Conservation (phyloP, 2,113 vertebrate species). For the Genyomyrus donnyi region DNA sequence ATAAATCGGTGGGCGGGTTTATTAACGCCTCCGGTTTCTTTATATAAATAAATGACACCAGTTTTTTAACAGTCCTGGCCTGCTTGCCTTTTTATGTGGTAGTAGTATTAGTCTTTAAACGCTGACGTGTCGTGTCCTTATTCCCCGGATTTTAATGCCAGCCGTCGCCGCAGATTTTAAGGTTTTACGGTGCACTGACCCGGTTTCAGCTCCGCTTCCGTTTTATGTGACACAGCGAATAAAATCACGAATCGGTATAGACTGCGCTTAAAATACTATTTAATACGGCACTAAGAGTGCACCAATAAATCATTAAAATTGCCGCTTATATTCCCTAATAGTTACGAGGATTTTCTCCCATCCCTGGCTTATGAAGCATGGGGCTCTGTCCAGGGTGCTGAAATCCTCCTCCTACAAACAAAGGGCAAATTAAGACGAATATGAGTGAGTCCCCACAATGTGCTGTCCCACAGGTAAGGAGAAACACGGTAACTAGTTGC, state of each 20-base stretch:
- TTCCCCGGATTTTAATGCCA: not conserved
- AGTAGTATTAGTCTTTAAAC: not conserved
- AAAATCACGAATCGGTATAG: not conserved
- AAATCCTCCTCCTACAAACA: not conserved
- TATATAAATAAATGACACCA: not conserved
- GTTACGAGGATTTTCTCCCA: not conserved
- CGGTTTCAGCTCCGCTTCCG: not conserved
- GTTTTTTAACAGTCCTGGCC: not conserved
- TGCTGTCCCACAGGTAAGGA: not conserved
- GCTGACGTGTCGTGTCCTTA: not conserved
- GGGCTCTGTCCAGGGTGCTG: slow-evolving; percentile 25
- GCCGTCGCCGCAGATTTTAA: slow-evolving; percentile 2
- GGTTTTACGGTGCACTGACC: not conserved
- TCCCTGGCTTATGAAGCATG: not conserved
- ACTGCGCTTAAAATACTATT: not conserved
- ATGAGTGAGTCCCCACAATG: not conserved
- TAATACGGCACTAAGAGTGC: not conserved
- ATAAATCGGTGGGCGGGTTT: not conserved
- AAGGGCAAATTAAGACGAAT: not conserved
- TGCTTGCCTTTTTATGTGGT: not conserved
- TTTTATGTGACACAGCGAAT: not conserved
- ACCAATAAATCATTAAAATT: not conserved
- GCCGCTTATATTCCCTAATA: not conserved
- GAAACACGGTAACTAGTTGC: not conserved
- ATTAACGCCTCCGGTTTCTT: not conserved